Conservation (phyloP, 2,888 invertebrate genomes). For the Nephrotoma guestfalica region DNA sequence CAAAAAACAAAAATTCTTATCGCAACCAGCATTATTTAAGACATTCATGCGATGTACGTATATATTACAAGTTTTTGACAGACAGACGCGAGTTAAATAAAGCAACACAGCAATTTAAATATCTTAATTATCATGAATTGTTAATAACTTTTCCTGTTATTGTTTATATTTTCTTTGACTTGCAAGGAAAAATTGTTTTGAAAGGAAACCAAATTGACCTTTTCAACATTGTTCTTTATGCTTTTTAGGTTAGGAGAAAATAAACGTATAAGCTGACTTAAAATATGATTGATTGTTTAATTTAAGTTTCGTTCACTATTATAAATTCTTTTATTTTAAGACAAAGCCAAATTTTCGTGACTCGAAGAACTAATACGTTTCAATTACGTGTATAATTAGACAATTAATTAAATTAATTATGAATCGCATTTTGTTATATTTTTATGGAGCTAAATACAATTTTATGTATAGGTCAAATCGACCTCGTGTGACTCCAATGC, state of each 20-base stretch:
- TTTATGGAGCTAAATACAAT: neutral
- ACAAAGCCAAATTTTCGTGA: neutral
- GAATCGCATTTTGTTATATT: neutral
- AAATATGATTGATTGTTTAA: neutral
- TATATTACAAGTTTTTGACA: neutral
- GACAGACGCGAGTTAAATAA: neutral
- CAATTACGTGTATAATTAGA: neutral
- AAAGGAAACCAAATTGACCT: neutral
- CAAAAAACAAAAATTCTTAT: neutral
- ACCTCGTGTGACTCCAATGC: neutral
- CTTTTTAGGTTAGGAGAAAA: neutral
- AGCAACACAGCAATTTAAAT: neutral
- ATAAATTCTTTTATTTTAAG: too few relatives aligned
- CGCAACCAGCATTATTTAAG: neutral
- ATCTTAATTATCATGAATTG: neutral
- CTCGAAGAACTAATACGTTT: neutral
- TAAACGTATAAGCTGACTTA: neutral
- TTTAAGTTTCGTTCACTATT: neutral
- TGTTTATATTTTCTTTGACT: neutral
- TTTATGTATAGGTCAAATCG: too few relatives aligned
- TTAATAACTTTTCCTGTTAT: neutral
- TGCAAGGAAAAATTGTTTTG: neutral
- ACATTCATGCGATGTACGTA: neutral
- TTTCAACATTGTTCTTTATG: neutral
- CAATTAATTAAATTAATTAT: neutral